Conservation (phyloP, 2,113 vertebrate species). For the Ciconia boyciana region DNA sequence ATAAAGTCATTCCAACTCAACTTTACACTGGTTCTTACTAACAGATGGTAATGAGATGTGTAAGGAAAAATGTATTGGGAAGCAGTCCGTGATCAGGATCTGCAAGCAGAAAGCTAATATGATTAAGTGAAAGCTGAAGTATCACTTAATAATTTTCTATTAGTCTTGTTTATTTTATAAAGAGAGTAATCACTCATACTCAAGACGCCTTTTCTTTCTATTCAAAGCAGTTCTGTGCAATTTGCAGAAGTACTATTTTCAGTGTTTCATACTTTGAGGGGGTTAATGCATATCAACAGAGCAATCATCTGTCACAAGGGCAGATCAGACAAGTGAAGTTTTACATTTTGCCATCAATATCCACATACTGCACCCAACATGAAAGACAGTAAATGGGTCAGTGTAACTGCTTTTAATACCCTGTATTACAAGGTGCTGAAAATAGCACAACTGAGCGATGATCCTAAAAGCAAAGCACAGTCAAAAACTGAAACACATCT, state of each 20-base stretch:
- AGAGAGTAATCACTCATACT: background rate
- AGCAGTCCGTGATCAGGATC: constrained; percentile 41
- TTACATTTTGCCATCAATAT: background rate
- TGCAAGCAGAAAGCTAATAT: constrained; percentile 38
- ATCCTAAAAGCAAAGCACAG: background rate
- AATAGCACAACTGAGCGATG: background rate
- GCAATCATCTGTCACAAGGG: background rate
- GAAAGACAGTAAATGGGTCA: background rate
- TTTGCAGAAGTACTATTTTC: background rate
- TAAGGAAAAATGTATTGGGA: constrained; percentile 36
- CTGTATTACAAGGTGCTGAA: background rate
- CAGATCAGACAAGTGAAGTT: background rate
- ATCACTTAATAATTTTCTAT: constrained; percentile 26
- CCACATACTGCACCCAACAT: background rate
- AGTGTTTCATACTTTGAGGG: background rate
- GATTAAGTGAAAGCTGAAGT: constrained; percentile 64
- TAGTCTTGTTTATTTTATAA: background rate
- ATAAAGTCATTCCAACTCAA: constrained; percentile 10
- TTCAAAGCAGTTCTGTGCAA: background rate
- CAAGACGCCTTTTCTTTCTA: background rate
- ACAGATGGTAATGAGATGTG: constrained; percentile 40
- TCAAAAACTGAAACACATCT: background rate
- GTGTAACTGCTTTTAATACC: background rate
- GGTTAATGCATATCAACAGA: background rate
- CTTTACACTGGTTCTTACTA: constrained; percentile 6